Base-by-base conservation (phyloP, 2,888 invertebrate genomes). In the Diarsia dahlii region DNA sequence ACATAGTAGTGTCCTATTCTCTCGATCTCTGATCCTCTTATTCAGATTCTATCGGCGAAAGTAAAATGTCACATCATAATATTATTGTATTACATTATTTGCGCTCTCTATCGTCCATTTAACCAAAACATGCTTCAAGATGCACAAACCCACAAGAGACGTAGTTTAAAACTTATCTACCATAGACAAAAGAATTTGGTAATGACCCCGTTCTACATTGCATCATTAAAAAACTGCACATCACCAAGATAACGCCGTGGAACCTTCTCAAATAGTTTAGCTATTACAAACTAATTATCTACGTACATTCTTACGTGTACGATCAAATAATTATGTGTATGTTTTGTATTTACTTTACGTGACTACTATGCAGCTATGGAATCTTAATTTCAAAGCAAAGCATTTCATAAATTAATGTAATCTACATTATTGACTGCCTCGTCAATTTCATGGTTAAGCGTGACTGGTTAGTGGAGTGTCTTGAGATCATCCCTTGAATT, bases 271-370 rank as follows among this genome's bases (percentile, higher is more conserved):
- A 80, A 82, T 73, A 73, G 70, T 73, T 72, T 69, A 58, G 68
- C 52, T 71, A 87, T 85, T 87, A 85, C 78, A 87, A 82, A 77
- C 76, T 85, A 82, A 82, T 87, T 81, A 58, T 2, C 2, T 58
- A 15, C 15, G 15, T 58, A 87, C 67, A 48, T 28, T 8, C 13
- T 50, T 52, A 64, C 58, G 20, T 20, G 78, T 70, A 69, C 64
- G 64, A 67, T 70, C 48, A 68, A 79, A 69, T 66, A n/a, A n/a
- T n/a, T n/a, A 80, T 72, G 72, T 62, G 62, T 76, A 48, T 68
- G 46, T 64, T 71, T 65, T 63, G 64, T 73, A 28, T 28, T 28
- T 54, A 68, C 60, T 73, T 67, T 78, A 81, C 82, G 85, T 82
- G 80, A 81, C 81, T 65, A 56, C 2, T 69, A 28, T 10, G 34